A percentile compares a stretch with the other conserved stretches of the same genome.
These are phyloP conservation scores for Ataeniobius toweri DNA, from an alignment of 2,797 vertebrate species.

Conservation along the genomic window DNA sequence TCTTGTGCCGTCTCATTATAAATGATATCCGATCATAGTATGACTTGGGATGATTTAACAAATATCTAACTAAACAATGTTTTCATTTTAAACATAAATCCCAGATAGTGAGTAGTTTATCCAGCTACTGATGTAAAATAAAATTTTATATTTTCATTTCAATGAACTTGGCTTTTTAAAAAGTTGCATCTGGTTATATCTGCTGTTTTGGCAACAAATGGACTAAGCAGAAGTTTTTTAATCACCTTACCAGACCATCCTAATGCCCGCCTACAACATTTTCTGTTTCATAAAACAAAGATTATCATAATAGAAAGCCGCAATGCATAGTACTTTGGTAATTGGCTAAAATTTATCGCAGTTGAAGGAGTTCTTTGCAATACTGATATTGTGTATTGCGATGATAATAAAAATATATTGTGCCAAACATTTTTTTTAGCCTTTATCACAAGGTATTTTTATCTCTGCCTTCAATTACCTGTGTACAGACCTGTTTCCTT, in stretches of 20 bases:
- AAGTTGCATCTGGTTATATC: background rate
- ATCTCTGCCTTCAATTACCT: too few relatives aligned
- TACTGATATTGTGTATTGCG: background rate
- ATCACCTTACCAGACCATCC: background rate
- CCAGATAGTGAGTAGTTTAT: background rate
- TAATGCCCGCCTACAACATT: background rate
- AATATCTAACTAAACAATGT: too few relatives aligned
- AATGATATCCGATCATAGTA: background rate
- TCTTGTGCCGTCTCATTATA: background rate
- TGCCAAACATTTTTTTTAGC: background rate
- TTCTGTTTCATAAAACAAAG: background rate
- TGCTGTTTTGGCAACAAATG: background rate
- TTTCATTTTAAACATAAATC: background rate
- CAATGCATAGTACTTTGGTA: background rate
- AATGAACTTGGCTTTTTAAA: background rate
- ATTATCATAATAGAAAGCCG: background rate
- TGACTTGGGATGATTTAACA: too few relatives aligned
- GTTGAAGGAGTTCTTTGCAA: background rate
- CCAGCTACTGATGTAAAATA: background rate
- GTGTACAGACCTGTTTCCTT: too few relatives aligned
- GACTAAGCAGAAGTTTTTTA: background rate
- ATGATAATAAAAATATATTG: background rate
- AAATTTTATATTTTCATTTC: background rate
- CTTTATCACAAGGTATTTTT: background rate
- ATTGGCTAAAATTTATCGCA: background rate